Evolutionary conservation across 2,113 vertebrate genomes (phyloP).

Genomic region (Lynx canadensis): DNA sequence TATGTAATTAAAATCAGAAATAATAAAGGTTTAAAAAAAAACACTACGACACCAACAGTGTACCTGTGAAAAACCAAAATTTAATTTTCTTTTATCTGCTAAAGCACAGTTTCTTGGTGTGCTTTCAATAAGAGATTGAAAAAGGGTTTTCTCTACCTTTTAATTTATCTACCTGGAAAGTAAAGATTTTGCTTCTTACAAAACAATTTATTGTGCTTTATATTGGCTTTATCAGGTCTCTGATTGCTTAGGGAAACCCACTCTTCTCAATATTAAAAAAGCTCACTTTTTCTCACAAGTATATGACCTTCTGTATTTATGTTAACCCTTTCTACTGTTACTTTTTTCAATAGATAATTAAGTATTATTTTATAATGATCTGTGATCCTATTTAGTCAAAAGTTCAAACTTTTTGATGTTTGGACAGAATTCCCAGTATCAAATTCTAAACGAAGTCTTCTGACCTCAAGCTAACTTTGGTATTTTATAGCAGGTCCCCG

Average conservation of each 20-base stretch:
- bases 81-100: neutral
- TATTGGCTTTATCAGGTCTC: neutral
- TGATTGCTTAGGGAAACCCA: neutral
- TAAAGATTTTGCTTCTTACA: neutral
- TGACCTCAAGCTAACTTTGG: neutral
- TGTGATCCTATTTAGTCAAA: neutral
- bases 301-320: neutral
- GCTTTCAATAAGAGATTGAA: neutral
- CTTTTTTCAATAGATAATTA: neutral
- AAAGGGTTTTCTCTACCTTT: neutral
- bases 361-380: neutral
- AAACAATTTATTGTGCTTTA: neutral
- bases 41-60: neutral
- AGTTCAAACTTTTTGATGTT: neutral
- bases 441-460: neutral
- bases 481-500: neutral
- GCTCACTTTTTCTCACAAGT: neutral
- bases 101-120: neutral
- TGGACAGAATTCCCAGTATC: neutral
- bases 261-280: neutral
- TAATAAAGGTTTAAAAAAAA: neutral
- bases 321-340: neutral
- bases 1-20: neutral
- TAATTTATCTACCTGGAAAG: neutral
- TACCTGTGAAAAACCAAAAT: neutral